phyloP scores from a whole-genome alignment of 2,113 vertebrate genomes.

The Dendropsophus ebraccatus region DNA sequence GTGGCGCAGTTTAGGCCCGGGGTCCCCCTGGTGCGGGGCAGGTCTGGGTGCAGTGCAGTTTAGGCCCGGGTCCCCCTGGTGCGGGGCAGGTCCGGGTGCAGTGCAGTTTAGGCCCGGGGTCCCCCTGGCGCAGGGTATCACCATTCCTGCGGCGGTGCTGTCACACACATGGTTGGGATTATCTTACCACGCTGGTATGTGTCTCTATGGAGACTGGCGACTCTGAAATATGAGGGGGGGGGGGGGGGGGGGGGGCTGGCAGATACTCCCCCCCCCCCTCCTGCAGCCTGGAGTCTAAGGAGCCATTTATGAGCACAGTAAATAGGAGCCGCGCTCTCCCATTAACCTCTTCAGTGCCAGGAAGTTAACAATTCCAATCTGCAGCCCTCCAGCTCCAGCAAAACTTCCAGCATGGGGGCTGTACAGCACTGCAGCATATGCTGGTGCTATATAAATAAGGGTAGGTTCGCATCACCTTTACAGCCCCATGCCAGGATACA shows the following conservation, averaged over 20 bases:
- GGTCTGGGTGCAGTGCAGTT: too few relatives aligned
- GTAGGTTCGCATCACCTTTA: too few relatives aligned
- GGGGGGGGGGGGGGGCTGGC: not conserved
- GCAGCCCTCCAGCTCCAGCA: too few relatives aligned
- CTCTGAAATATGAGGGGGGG: conserved; percentile 51
- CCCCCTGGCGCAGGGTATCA: not conserved
- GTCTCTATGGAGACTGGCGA: conserved; percentile 63
- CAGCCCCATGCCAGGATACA: too few relatives aligned
- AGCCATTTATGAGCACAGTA: conserved; percentile 20
- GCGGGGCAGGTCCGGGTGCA: not conserved
- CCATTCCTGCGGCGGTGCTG: not conserved
- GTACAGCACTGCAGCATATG: too few relatives aligned
- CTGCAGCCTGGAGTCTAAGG: not conserved
- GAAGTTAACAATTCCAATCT: too few relatives aligned
- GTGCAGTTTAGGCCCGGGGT: not conserved
- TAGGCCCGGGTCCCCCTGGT: too few relatives aligned
- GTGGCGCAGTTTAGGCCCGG: too few relatives aligned
- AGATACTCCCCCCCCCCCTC: not conserved
- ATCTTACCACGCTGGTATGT: conserved; percentile 63
- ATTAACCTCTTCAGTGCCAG: conserved; percentile 39
- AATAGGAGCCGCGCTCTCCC: not conserved
- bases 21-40: too few relatives aligned
- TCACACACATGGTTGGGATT: conserved; percentile 63
- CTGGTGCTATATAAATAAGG: too few relatives aligned
- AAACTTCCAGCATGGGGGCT: too few relatives aligned